Percentiles rank a stretch among this genome's conserved stretches.
Conservation (phyloP, 1,140 invertebrate species). For the Linepithema humile region DNA sequence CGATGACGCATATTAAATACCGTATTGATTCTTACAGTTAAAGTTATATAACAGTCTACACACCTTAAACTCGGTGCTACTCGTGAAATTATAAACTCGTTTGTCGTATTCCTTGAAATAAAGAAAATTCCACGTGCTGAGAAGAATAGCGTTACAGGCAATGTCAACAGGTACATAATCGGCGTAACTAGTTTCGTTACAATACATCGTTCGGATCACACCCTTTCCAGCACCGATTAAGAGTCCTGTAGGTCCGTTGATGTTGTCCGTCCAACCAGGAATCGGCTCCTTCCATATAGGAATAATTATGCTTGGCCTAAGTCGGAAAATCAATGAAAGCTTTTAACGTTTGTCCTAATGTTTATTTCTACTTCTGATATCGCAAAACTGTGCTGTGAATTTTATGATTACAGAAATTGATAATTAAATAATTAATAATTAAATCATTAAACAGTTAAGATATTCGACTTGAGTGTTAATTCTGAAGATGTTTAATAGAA, state of each 20-base stretch:
- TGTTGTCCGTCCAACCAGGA: slow-evolving; percentile 97
- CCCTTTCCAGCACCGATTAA: slow-evolving; percentile 93
- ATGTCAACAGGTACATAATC: slow-evolving; percentile 95
- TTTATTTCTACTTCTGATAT: no score
- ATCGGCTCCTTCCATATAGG: slow-evolving; percentile 92
- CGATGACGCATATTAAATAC: background rate
- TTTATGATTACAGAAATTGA: no score
- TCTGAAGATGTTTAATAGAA: no score
- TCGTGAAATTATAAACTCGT: slow-evolving; percentile 89
- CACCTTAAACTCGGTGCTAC: slow-evolving; percentile 91
- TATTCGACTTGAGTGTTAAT: no score
- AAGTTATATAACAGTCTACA: background rate
- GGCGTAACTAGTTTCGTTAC: slow-evolving; percentile 90
- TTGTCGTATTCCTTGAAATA: slow-evolving; percentile 77
- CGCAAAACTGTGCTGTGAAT: no score
- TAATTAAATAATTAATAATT: no score
- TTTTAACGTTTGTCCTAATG: background rate
- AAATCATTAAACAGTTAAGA: no score
- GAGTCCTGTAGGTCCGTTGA: slow-evolving; percentile 94
- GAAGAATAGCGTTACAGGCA: slow-evolving; percentile 88
- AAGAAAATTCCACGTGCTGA: slow-evolving; percentile 87
- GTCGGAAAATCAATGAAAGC: background rate
- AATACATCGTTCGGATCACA: slow-evolving; percentile 93
- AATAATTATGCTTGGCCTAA: slow-evolving; percentile 86
- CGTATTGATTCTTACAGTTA: background rate